Percentiles rank a stretch among this genome's conserved stretches.
Evolutionary conservation across 2,888 invertebrate species (phyloP).

Genomic region (Spilosoma lubricipeda): DNA sequence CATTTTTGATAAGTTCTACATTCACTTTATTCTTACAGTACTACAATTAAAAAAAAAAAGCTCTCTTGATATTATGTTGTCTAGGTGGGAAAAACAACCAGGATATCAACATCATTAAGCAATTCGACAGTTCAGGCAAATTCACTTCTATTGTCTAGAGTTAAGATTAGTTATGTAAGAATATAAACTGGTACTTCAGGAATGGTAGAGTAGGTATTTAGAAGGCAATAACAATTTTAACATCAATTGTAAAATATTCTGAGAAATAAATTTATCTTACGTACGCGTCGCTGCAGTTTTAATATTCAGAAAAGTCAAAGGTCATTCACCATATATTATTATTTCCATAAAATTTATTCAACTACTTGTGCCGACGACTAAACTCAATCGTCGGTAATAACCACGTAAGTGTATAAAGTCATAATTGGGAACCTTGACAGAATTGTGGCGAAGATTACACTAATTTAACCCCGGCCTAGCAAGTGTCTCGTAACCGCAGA

Average conservation of each 20-base stretch:
- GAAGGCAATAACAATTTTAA: too few relatives aligned
- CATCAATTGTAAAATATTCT: too few relatives aligned
- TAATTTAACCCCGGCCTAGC: conserved; percentile 64
- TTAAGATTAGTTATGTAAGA: too few relatives aligned
- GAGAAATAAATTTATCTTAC: too few relatives aligned
- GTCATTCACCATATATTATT: conserved; percentile 1
- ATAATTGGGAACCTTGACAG: conserved; percentile 70
- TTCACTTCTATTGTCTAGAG: not conserved
- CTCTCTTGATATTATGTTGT: not conserved
- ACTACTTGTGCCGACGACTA: conserved; percentile 15
- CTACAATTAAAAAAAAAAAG: not conserved
- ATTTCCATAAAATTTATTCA: conserved; percentile 6
- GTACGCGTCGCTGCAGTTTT: not conserved
- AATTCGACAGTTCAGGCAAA: not conserved
- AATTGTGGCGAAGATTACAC: conserved; percentile 74
- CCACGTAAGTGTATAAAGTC: conserved; percentile 49
- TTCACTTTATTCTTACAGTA: not conserved
- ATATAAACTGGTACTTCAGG: too few relatives aligned
- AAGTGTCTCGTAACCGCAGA: conserved; percentile 62
- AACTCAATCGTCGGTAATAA: conserved; percentile 45
- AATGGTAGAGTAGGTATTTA: too few relatives aligned
- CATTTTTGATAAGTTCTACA: not conserved
- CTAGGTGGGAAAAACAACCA: not conserved
- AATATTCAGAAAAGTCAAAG: not conserved
- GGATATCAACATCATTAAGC: not conserved